Conservation (phyloP, 2,113 vertebrate species). For the Pluvialis apricaria region DNA sequence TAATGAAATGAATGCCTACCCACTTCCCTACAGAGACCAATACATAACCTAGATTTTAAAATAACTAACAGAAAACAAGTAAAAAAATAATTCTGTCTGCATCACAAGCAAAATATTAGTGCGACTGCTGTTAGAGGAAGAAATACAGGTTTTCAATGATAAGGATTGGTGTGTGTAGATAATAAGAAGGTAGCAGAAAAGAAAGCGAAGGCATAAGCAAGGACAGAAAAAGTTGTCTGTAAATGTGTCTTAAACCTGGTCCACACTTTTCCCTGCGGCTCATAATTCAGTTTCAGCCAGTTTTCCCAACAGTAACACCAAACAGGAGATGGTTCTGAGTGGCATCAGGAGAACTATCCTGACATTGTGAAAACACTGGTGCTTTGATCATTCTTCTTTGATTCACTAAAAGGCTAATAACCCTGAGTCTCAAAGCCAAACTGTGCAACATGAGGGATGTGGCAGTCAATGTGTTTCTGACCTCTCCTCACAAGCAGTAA, state of each 20-base stretch:
- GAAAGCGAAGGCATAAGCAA: background rate
- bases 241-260: background rate
- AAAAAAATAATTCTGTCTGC: background rate
- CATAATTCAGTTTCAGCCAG: background rate
- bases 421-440: background rate
- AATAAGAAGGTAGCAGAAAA: background rate
- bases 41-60: background rate
- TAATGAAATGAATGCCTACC: background rate
- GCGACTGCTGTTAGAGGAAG: background rate
- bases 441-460: background rate
- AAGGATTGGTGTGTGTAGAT: background rate
- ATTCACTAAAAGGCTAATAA: background rate
- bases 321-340: background rate
- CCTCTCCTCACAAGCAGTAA: background rate
- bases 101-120: background rate
- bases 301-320: background rate
- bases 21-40: background rate
- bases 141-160: background rate
- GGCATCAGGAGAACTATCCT: background rate
- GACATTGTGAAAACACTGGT: background rate
- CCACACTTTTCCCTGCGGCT: background rate
- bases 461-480: background rate
- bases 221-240: background rate
- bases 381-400: background rate
- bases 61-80: background rate